Evolutionary conservation across 2,797 vertebrate species (phyloP).

Genomic region (Trachops cirrhosus): DNA sequence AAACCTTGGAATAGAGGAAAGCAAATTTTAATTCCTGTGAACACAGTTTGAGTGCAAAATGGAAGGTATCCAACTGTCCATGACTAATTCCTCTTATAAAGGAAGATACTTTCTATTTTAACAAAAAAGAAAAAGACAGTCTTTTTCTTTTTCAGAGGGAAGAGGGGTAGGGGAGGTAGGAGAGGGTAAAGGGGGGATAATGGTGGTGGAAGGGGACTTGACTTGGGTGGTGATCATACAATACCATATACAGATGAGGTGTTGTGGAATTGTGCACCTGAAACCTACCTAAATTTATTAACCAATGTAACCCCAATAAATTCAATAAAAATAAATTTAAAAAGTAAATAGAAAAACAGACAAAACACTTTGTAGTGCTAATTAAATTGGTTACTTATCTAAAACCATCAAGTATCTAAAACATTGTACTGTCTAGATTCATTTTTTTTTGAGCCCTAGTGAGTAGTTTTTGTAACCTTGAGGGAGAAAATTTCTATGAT

Average conservation of each 20-base stretch:
- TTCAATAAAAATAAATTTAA: too few species aligned
- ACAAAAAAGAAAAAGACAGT: not conserved
- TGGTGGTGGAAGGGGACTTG: too few species aligned
- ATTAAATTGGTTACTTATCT: not conserved
- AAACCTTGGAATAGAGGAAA: not conserved
- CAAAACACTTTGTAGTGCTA: not conserved
- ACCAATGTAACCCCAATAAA: too few species aligned
- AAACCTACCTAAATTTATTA: too few species aligned
- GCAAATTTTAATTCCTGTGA: slow-evolving; percentile 15
- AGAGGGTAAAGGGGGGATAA: too few species aligned
- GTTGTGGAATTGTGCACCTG: too few species aligned
- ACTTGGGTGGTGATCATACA: too few species aligned
- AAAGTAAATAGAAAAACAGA: too few species aligned
- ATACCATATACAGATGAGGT: too few species aligned
- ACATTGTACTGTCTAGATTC: not conserved
- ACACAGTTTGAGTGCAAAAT: slow-evolving; percentile 28
- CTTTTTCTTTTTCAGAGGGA: too few species aligned
- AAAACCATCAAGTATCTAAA: not conserved
- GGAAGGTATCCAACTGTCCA: not conserved
- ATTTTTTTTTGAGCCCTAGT: not conserved
- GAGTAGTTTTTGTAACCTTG: not conserved
- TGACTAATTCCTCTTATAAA: not conserved
- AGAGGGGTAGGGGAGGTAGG: too few species aligned
- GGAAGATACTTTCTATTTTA: not conserved
- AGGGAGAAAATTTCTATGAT: slow-evolving; percentile 52